phyloP scores from a whole-genome alignment of 2,113 vertebrate species.

The Prinia subflava region DNA sequence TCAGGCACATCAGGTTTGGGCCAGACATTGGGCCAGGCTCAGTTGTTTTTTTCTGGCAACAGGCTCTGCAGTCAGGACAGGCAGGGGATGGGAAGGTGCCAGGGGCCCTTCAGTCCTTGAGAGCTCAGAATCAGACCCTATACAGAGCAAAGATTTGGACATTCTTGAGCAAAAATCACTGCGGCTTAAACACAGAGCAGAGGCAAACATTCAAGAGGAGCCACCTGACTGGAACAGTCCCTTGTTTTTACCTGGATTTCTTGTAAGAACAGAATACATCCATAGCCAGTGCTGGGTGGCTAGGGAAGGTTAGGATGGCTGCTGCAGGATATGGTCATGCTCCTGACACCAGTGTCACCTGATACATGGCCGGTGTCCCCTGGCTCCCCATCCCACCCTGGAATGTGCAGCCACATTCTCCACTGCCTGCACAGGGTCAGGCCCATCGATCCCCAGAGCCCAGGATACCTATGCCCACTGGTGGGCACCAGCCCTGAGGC shows the following conservation, averaged over 20 bases:
- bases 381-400: not conserved
- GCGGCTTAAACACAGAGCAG: not conserved
- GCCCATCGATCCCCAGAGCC: not conserved
- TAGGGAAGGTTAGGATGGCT: not conserved
- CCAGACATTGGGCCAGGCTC: not conserved
- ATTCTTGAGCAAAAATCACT: not conserved
- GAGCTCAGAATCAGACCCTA: not conserved
- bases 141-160: not conserved
- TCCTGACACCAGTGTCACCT: not conserved
- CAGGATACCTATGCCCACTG: not conserved
- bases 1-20: not conserved
- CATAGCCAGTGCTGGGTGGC: rapidly evolving
- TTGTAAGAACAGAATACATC: not conserved
- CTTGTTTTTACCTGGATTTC: not conserved
- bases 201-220: not conserved
- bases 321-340: not conserved
- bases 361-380: rapidly evolving
- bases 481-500: not conserved
- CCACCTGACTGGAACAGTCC: not conserved
- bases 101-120: not conserved
- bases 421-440: not conserved
- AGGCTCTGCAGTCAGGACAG: not conserved
- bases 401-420: not conserved
- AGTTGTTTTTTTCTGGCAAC: not conserved
- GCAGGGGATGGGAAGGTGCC: not conserved